A percentile compares a stretch with the other conserved stretches of the same genome.
Conservation (phyloP, 2,888 invertebrate species). For the Latrodectus elegans region DNA sequence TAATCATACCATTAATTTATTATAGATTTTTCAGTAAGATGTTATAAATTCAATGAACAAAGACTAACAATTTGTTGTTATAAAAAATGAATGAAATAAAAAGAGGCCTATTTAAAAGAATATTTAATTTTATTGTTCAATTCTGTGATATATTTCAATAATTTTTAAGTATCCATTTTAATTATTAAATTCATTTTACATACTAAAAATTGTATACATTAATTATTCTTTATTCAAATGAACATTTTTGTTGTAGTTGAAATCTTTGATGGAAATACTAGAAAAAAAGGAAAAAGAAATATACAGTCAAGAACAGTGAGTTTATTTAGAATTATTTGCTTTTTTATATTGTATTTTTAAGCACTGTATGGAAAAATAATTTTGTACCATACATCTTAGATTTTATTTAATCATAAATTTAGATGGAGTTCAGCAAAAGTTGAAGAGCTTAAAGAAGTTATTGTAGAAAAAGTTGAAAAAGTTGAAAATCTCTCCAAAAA, state of each 20-base stretch:
- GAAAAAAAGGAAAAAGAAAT: slow-evolving; percentile 42
- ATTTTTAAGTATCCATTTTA: too few relatives aligned
- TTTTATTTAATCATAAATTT: background rate
- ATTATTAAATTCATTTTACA: too few relatives aligned
- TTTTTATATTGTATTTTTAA: too few relatives aligned
- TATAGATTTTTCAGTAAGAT: too few relatives aligned
- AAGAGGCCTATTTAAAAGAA: too few relatives aligned
- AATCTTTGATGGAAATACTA: slow-evolving; percentile 34
- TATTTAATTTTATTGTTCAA: too few relatives aligned
- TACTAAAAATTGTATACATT: background rate
- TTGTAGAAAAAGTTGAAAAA: slow-evolving; percentile 27
- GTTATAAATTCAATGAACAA: too few relatives aligned
- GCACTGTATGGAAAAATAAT: background rate
- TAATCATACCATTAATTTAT: too few relatives aligned
- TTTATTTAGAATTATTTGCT: background rate
- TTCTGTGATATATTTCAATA: too few relatives aligned
- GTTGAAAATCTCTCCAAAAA: slow-evolving; percentile 24
- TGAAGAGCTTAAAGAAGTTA: slow-evolving; percentile 9
- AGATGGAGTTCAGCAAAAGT: slow-evolving; percentile 36
- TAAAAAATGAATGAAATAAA: too few relatives aligned
- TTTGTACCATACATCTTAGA: background rate
- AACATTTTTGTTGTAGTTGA: slow-evolving; percentile 23
- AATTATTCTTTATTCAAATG: background rate
- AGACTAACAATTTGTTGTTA: too few relatives aligned
- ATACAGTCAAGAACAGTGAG: slow-evolving; percentile 19